Evolutionary conservation across 2,113 vertebrate species (phyloP).

Genomic region (Cyanoliseus patagonus): DNA sequence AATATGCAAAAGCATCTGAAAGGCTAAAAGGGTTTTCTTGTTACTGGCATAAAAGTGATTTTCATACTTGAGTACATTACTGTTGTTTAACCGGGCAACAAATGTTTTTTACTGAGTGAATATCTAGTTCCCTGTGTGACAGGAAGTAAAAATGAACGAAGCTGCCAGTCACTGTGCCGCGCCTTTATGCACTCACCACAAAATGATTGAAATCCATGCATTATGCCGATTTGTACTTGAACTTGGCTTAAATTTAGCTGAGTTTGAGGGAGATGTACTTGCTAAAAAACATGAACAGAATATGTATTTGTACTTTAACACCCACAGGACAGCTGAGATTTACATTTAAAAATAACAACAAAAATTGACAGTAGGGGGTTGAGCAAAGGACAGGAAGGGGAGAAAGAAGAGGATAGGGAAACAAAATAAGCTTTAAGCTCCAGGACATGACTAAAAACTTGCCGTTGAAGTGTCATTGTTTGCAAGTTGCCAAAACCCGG

Average conservation of each 20-base stretch:
- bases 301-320: neutral
- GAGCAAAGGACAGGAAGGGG: neutral
- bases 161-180: neutral
- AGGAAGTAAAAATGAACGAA: neutral
- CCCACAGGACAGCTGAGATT: neutral
- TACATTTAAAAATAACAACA: neutral
- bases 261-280: neutral
- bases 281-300: neutral
- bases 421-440: neutral
- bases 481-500: neutral
- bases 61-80: neutral
- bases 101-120: neutral
- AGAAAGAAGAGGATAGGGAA: neutral
- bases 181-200: neutral
- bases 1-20: neutral
- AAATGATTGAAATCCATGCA: neutral
- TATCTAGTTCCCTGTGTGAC: neutral
- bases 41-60: neutral
- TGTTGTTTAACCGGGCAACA: neutral
- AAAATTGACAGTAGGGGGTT: neutral
- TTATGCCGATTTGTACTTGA: neutral
- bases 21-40: neutral
- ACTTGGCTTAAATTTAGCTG: neutral
- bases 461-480: neutral
- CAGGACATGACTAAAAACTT: neutral